Conservation (phyloP, 2,888 invertebrate species). For the Bedellia somnulentella region DNA sequence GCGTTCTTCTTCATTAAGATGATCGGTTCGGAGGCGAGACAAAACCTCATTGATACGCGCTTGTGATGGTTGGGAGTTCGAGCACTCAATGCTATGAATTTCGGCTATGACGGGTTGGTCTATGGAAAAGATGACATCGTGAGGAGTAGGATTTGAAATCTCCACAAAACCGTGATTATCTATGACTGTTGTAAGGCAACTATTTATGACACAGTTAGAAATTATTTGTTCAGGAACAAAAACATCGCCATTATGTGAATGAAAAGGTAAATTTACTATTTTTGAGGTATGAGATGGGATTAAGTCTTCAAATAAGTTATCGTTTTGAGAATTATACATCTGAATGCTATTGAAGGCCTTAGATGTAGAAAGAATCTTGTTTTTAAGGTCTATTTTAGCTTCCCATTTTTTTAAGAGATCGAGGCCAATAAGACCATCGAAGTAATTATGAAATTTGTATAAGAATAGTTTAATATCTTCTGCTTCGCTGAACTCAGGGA, state of each 20-base stretch:
- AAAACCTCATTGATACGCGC: not conserved
- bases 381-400: too few relatives aligned
- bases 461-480: too few relatives aligned
- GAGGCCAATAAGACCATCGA: too few relatives aligned
- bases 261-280: too few relatives aligned
- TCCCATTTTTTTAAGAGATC: too few relatives aligned
- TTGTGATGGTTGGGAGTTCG: not conserved
- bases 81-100: constrained; percentile 7
- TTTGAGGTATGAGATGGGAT: too few relatives aligned
- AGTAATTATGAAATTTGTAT: too few relatives aligned
- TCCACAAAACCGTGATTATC: constrained; percentile 12
- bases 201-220: constrained; percentile 12
- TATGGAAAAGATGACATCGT: constrained; percentile 10
- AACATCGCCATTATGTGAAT: constrained; percentile 13
- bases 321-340: too few relatives aligned
- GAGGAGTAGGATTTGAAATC: constrained; percentile 10
- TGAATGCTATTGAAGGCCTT: too few relatives aligned
- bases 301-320: too few relatives aligned
- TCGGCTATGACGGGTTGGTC: constrained; percentile 8
- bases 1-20: constrained; percentile 15
- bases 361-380: too few relatives aligned
- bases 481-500: too few relatives aligned
- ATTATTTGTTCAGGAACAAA: constrained; percentile 10
- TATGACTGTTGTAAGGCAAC: constrained; percentile 12
- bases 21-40: constrained; percentile 11